phyloP scores from a whole-genome alignment of 1,140 invertebrate genomes.

The Spodoptera frugiperda region DNA sequence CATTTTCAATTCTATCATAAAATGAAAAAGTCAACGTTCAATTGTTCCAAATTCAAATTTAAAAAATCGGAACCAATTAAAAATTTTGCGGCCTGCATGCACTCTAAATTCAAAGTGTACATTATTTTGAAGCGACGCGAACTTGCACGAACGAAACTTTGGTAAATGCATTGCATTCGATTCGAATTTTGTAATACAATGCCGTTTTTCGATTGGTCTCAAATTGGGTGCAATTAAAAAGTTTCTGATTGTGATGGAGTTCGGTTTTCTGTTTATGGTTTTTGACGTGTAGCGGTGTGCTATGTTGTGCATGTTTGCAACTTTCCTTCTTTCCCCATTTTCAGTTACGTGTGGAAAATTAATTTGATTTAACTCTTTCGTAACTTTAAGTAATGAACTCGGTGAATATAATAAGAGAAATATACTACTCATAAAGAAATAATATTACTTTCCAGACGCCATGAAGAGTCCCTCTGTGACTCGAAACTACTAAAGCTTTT shows the following conservation, averaged over 20 bases:
- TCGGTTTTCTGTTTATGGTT: constrained; percentile 51
- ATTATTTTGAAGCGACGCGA: constrained; percentile 60
- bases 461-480: no score
- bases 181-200: constrained; percentile 68
- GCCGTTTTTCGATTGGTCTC: constrained; percentile 68
- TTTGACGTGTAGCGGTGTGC: constrained; percentile 8
- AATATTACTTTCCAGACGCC: no score
- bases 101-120: constrained; percentile 62
- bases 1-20: neutral
- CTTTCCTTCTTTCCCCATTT: neutral
- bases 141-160: constrained; percentile 63
- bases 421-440: no score
- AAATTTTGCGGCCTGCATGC: constrained; percentile 54
- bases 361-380: neutral
- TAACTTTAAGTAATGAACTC: neutral
- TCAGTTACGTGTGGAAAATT: neutral
- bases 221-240: constrained; percentile 74
- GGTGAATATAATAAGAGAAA: no score
- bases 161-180: constrained; percentile 52
- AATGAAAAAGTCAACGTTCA: neutral
- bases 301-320: constrained; percentile 23
- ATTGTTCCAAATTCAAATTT: constrained; percentile 35
- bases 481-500: no score
- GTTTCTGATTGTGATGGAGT: constrained; percentile 61
- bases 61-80: constrained; percentile 30